Evolutionary conservation across 2,797 vertebrate genomes (phyloP).

Genomic region (Microcaecilia unicolor): DNA sequence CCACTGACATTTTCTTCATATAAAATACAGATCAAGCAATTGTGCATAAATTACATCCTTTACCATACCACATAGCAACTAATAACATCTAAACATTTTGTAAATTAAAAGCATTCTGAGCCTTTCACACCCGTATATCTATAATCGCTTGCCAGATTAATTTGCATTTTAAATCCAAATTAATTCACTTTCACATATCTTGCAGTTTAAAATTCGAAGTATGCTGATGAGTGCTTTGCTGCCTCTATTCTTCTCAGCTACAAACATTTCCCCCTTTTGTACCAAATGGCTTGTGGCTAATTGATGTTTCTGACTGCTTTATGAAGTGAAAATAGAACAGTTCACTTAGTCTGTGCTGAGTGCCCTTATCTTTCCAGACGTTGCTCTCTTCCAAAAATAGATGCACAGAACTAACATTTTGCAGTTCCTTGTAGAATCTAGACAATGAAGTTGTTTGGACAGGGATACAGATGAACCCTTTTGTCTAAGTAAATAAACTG

Average conservation of each 20-base stretch:
- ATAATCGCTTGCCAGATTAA: conserved; percentile 85
- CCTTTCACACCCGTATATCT: conserved; percentile 77
- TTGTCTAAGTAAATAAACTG: conserved; percentile 97
- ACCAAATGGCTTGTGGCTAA: conserved; percentile 86
- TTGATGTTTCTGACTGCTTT: conserved; percentile 79
- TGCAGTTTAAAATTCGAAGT: conserved; percentile 81
- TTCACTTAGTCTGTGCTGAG: conserved; percentile 67
- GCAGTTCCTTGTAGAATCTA: conserved; percentile 63
- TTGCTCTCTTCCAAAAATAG: conserved; percentile 68
- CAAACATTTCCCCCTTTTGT: conserved; percentile 74
- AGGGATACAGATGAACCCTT: conserved; percentile 90
- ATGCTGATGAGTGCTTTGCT: conserved; percentile 85
- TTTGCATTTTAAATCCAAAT: conserved; percentile 99
- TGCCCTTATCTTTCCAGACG: conserved; percentile 70
- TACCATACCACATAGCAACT: conserved; percentile 56
- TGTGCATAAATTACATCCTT: conserved; percentile 57
- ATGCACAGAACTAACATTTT: conserved; percentile 57
- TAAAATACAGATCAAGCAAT: conserved; percentile 50
- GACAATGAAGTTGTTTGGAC: conserved; percentile 91
- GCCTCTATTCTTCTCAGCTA: conserved; percentile 68
- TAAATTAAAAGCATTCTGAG: conserved; percentile 69
- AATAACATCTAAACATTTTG: conserved; percentile 72
- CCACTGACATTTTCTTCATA: conserved; percentile 41
- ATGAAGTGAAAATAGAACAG: conserved; percentile 80
- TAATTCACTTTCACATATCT: conserved; percentile 99